A percentile compares a stretch with the other conserved stretches of the same genome.
Evolutionary conservation across 2,888 invertebrate genomes (phyloP).

Genomic region (Cryptosula pallasiana): DNA sequence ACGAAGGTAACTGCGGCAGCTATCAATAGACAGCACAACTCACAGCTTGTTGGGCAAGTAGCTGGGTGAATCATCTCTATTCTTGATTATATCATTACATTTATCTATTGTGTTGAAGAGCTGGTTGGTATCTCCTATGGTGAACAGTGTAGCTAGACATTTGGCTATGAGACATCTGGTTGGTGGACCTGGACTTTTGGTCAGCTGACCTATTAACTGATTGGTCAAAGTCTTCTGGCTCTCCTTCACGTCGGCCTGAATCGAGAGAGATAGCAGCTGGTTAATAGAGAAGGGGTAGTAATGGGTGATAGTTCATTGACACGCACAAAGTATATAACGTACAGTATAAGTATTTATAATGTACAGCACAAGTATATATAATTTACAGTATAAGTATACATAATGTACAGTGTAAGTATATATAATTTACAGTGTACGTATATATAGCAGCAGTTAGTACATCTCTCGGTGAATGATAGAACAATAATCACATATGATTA

Average conservation of each 20-base stretch:
- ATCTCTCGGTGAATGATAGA: neutral
- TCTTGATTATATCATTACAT: constrained; percentile 93
- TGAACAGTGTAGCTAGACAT: constrained; percentile 87
- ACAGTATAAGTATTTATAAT: no score
- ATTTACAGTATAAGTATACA: neutral
- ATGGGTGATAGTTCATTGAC: no score
- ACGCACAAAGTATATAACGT: no score
- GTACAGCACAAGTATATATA: neutral
- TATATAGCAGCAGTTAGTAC: no score
- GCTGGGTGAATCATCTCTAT: constrained; percentile 94
- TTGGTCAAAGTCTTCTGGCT: constrained; percentile 92
- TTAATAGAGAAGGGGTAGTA: no score
- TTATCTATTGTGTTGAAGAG: constrained; percentile 95
- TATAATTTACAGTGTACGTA: neutral
- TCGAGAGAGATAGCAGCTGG: neutral
- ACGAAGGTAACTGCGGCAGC: no score
- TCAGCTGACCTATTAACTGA: constrained; percentile 82
- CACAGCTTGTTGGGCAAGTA: constrained; percentile 89
- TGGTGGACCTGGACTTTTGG: constrained; percentile 83
- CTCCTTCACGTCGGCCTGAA: constrained; percentile 86
- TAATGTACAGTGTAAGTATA: neutral
- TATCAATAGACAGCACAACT: no score
- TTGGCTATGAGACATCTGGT: constrained; percentile 83
- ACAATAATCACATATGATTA: neutral
- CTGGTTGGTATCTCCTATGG: constrained; percentile 92